Conservation (phyloP, 2,113 vertebrate genomes). For the Nerophis lumbriciformis region DNA sequence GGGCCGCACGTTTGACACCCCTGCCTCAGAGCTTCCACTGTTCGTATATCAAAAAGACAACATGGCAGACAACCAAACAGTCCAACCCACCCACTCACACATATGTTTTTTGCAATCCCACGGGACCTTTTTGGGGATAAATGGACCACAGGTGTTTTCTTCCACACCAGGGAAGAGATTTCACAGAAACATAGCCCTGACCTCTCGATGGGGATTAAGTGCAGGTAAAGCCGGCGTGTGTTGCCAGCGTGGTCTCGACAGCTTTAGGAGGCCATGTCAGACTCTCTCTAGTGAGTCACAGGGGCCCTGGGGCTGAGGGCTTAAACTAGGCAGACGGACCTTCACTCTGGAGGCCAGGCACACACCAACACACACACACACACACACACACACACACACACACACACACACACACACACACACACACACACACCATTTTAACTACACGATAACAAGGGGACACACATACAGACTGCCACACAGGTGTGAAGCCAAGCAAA, state of each 20-base stretch:
- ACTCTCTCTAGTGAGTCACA: slow-evolving; percentile 45
- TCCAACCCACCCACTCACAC: neutral
- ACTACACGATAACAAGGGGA: slow-evolving; percentile 9
- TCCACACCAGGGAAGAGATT: slow-evolving; percentile 33
- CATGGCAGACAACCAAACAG: slow-evolving; percentile 38
- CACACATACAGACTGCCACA: slow-evolving; percentile 27
- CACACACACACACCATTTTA: neutral
- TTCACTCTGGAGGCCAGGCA: slow-evolving; percentile 40
- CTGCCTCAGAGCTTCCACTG: neutral
- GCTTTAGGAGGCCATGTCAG: slow-evolving; percentile 41
- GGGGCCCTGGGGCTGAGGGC: slow-evolving; percentile 36
- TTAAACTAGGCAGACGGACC: slow-evolving; percentile 21
- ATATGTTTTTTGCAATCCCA: slow-evolving; percentile 28
- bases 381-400: slow-evolving; percentile 23
- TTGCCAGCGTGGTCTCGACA: slow-evolving; percentile 26
- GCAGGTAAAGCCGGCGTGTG: slow-evolving; percentile 49
- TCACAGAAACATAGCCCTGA: slow-evolving; percentile 42
- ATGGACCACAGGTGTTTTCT: slow-evolving; percentile 59
- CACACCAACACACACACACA: slow-evolving; percentile 4
- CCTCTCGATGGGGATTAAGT: slow-evolving; percentile 58
- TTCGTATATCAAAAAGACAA: slow-evolving; percentile 20
- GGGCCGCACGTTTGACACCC: too few relatives aligned
- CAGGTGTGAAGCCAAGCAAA: slow-evolving; percentile 58
- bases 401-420: slow-evolving; percentile 46
- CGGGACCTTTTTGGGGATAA: slow-evolving; percentile 43